These are phyloP conservation scores for Montipora foliosa DNA, from an alignment of 64 coral and sea anemone species.

Conservation along the genomic window DNA sequence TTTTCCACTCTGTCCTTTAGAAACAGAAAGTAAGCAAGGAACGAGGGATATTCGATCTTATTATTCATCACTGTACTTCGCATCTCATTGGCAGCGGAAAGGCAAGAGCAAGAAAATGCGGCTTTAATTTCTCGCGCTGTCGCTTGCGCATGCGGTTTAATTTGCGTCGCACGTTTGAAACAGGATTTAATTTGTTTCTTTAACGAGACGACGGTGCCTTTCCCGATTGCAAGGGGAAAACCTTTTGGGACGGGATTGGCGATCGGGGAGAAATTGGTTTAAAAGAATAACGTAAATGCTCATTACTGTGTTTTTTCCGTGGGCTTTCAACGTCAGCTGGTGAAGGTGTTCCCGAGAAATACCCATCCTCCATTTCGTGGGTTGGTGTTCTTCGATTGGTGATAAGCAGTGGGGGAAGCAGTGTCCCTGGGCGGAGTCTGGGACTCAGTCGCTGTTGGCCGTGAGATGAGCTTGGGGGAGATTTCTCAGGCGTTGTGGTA, in stretches of 20 bases:
- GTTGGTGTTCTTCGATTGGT: conserved; percentile 17
- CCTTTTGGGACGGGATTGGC: conserved; percentile 9
- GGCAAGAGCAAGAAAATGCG: too few species aligned
- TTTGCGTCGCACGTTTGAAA: too few species aligned
- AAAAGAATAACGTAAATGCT: conserved; percentile 62
- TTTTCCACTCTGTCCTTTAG: too few species aligned
- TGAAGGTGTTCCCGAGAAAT: conserved; percentile 74
- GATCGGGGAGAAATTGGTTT: conserved; percentile 65
- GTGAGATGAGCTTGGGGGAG: conserved; percentile 3
- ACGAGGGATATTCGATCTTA: too few species aligned
- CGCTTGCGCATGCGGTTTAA: too few species aligned
- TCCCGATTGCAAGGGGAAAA: not conserved
- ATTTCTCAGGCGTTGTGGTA: not conserved
- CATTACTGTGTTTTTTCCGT: conserved; percentile 21
- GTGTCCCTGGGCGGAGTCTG: conserved; percentile 22
- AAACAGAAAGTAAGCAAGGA: too few species aligned
- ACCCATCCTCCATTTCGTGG: conserved; percentile 68
- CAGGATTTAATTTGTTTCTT: not conserved
- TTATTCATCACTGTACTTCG: too few species aligned
- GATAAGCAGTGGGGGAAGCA: conserved; percentile 78
- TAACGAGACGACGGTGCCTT: conserved; percentile 18
- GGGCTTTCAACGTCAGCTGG: conserved; percentile 71
- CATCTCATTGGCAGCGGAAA: too few species aligned
- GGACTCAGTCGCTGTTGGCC: conserved; percentile 30
- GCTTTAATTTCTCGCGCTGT: too few species aligned